Evolutionary conservation across 2,797 vertebrate species (phyloP).

Genomic region (Tokudaia tokunoshimensis): DNA sequence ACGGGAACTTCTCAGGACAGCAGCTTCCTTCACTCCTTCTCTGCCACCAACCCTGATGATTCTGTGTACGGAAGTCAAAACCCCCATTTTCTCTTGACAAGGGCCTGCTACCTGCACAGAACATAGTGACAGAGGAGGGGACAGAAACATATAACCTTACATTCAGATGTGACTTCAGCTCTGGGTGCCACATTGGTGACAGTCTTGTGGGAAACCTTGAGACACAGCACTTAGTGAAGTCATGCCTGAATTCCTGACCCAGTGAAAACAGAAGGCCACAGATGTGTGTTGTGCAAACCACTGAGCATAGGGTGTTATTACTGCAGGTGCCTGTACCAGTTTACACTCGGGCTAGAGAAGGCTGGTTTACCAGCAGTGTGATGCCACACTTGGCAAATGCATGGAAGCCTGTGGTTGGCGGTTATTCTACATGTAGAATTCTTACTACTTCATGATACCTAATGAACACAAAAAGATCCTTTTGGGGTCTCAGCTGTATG

Average conservation of each 20-base stretch:
- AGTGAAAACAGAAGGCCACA: neutral
- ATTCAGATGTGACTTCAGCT: neutral
- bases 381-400: neutral
- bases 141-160: neutral
- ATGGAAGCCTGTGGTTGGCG: neutral
- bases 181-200: neutral
- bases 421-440: neutral
- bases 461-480: neutral
- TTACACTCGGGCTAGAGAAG: neutral
- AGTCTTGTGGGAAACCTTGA: neutral
- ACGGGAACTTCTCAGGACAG: neutral
- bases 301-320: neutral
- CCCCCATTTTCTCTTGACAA: slow-evolving; percentile 20
- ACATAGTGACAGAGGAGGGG: neutral
- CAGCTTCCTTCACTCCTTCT: neutral
- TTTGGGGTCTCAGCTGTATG: neutral
- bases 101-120: neutral
- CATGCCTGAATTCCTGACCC: neutral
- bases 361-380: neutral
- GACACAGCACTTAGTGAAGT: neutral
- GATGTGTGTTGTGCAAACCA: neutral
- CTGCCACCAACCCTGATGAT: neutral
- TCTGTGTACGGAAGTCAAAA: neutral
- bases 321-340: neutral
- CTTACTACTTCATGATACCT: neutral